phyloP scores from a whole-genome alignment of 2,888 invertebrate genomes.

The Aricia artaxerxes region DNA sequence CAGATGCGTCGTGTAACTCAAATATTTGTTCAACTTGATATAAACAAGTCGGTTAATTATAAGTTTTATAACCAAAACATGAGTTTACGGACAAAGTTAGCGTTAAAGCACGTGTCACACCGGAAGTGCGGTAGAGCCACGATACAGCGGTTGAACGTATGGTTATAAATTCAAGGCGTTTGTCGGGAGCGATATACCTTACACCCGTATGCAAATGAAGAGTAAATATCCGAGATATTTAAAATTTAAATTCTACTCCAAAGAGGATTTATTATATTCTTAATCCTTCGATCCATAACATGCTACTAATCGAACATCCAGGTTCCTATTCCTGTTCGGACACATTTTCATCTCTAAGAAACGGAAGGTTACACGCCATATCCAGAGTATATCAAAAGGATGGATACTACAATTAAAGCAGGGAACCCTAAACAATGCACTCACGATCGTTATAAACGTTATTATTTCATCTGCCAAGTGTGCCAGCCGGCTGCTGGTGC shows the following conservation, averaged over 20 bases:
- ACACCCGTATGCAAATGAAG: background rate
- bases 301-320: background rate
- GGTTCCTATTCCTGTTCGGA: background rate
- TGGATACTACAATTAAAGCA: background rate
- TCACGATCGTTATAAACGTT: background rate
- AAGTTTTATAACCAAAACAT: constrained; percentile 23
- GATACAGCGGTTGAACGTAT: background rate
- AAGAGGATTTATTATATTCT: background rate
- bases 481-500: background rate
- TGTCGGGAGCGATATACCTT: constrained; percentile 16
- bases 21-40: constrained; percentile 5
- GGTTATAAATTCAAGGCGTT: constrained; percentile 23
- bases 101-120: constrained; percentile 26
- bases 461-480: constrained; percentile 24
- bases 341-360: background rate
- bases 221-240: background rate
- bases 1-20: background rate
- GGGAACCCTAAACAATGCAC: constrained; percentile 2
- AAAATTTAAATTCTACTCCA: background rate
- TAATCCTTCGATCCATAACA: too few species aligned
- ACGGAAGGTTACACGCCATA: too few species aligned
- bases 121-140: constrained; percentile 17
- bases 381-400: background rate
- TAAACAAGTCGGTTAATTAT: constrained; percentile 14
- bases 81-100: constrained; percentile 6